Percentiles rank a stretch among this genome's conserved stretches.
These are phyloP conservation scores for Leptinotarsa undecemlineata DNA, from an alignment of 1,140 invertebrate species.

Conservation along the genomic window DNA sequence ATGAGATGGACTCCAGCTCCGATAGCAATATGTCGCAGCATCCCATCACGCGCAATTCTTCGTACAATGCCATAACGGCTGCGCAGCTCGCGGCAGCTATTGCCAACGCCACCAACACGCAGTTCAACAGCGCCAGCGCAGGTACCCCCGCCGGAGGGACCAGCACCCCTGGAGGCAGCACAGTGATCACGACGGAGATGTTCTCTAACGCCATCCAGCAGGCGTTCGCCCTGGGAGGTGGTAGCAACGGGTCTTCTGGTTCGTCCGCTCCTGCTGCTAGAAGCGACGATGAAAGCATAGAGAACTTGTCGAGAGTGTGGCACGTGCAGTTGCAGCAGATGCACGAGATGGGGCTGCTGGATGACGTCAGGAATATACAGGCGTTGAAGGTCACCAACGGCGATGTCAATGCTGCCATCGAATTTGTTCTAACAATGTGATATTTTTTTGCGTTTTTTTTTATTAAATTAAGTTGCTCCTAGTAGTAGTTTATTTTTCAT, in stretches of 20 bases:
- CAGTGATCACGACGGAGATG: slow-evolving; percentile 63
- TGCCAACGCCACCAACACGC: slow-evolving; percentile 52
- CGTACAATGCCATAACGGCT: slow-evolving; percentile 56
- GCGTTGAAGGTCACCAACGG: slow-evolving; percentile 80
- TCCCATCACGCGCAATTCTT: slow-evolving; percentile 47
- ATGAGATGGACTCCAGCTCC: slow-evolving; percentile 61
- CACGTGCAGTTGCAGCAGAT: slow-evolving; percentile 77
- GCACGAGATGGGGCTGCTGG: slow-evolving; percentile 83
- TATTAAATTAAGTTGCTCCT: too few relatives aligned
- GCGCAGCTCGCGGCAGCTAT: slow-evolving; percentile 60
- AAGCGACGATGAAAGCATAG: slow-evolving; percentile 24
- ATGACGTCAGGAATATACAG: slow-evolving; percentile 83
- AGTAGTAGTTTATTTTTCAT: too few relatives aligned
- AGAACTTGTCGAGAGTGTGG: slow-evolving; percentile 39
- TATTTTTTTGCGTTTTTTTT: background rate
- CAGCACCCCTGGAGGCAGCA: slow-evolving; percentile 48
- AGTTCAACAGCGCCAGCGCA: slow-evolving; percentile 21
- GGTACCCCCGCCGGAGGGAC: background rate
- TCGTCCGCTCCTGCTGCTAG: background rate
- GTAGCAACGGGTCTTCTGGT: slow-evolving; percentile 26
- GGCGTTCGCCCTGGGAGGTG: slow-evolving; percentile 55
- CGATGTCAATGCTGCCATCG: slow-evolving; percentile 86
- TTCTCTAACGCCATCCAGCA: slow-evolving; percentile 63
- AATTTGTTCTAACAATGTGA: slow-evolving; percentile 65
- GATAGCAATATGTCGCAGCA: slow-evolving; percentile 55